These are phyloP conservation scores for Canis aureus DNA, from an alignment of 2,113 vertebrate species.

Conservation along the genomic window DNA sequence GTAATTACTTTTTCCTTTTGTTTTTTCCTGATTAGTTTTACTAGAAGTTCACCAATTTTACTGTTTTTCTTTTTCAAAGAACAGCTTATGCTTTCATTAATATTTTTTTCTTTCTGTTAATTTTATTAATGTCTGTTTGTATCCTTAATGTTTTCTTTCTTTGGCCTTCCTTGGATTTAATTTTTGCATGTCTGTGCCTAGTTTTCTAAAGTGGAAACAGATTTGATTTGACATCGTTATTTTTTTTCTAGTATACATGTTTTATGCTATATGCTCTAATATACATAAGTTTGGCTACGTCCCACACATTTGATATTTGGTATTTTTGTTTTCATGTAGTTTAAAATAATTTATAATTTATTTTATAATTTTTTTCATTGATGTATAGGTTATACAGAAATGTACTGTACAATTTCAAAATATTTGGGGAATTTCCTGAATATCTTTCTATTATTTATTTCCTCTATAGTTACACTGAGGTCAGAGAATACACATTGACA, in stretches of 20 bases:
- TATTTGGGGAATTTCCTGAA: neutral
- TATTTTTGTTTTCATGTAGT: slow-evolving; percentile 2
- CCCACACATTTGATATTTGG: neutral
- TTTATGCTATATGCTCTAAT: neutral
- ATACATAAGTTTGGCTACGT: neutral
- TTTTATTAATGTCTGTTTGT: neutral
- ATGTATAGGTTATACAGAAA: neutral
- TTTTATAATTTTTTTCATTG: slow-evolving; percentile 21
- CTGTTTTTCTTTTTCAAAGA: neutral
- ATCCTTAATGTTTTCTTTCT: neutral
- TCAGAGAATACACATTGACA: neutral
- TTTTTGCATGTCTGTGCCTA: neutral
- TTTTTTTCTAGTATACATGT: neutral
- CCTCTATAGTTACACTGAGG: neutral
- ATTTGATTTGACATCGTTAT: neutral
- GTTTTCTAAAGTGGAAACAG: neutral
- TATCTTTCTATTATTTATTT: neutral
- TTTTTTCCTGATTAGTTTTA: slow-evolving; percentile 9
- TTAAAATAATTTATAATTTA: slow-evolving; percentile 11
- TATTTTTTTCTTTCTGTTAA: neutral
- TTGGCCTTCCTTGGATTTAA: neutral
- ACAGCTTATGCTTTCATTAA: neutral
- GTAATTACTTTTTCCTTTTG: neutral
- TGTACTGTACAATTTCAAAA: neutral
- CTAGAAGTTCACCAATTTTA: neutral